Evolutionary conservation across 2,888 invertebrate genomes (phyloP).

Genomic region (Embidobia sp.): DNA sequence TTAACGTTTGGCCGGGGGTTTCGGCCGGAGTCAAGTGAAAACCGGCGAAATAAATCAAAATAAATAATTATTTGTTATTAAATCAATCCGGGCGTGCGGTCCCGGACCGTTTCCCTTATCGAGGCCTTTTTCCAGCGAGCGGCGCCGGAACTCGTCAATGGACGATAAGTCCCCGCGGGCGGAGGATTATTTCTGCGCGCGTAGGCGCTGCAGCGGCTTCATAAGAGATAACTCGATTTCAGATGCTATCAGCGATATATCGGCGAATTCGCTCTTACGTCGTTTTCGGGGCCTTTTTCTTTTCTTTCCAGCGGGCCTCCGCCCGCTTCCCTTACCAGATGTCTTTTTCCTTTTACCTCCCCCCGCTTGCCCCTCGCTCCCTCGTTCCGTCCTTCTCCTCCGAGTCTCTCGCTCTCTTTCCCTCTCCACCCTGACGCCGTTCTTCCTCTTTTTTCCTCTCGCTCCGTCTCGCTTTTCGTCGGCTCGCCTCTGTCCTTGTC

Average conservation of each 20-base stretch:
- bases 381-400: constrained; percentile 33
- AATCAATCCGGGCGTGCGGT: constrained; percentile 6
- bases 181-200: constrained; percentile 34
- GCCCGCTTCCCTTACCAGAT: constrained; percentile 64
- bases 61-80: too few relatives aligned
- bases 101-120: constrained; percentile 10
- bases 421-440: constrained; percentile 54
- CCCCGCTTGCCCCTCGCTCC: constrained; percentile 29
- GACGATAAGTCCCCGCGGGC: constrained; percentile 30
- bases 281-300: constrained; percentile 72
- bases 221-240: constrained; percentile 69
- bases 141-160: constrained; percentile 24
- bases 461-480: constrained; percentile 47
- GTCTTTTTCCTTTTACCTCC: constrained; percentile 66
- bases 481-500: constrained; percentile 32
- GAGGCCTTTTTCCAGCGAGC: constrained; percentile 1
- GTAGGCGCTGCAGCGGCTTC: constrained; percentile 44
- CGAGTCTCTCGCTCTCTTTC: constrained; percentile 43
- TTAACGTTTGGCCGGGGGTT: too few relatives aligned
- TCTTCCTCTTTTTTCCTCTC: constrained; percentile 54
- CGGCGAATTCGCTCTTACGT: constrained; percentile 71
- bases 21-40: constrained; percentile 14
- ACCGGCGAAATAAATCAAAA: constrained; percentile 28
- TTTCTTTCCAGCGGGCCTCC: constrained; percentile 70
- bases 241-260: constrained; percentile 71